Base-by-base conservation (phyloP, 2,797 vertebrate species). In the Siniperca scherzeri region DNA sequence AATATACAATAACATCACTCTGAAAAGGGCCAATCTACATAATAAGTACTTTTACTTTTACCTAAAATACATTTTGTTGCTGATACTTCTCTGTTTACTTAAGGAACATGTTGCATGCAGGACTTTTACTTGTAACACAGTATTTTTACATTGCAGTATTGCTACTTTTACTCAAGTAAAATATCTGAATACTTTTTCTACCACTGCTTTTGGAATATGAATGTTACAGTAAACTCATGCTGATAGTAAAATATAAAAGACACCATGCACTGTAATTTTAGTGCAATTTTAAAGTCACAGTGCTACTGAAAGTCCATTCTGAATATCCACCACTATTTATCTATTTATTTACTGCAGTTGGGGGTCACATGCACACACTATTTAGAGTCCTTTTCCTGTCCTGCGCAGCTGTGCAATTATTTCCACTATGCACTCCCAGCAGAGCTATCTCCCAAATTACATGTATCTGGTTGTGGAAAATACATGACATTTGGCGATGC, bases 361-460 rank as follows among this genome's bases (percentile, higher is more conserved):
- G 68, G 64, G 86, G 87, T 83, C 83, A 86, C 78, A 78, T 83
- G 66, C 74, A 74, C 73, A 78, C 77, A 78, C 85, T 69, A 79
- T 80, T 71, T 78, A 73, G 74, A 76, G 82, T 83, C 69, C 56
- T 77, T 86, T 91, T 92, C 78, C 83, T 88, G 84, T 90, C 82
- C 81, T 87, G 82, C 36, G 59, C 93, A 95, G 93, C 93, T 94
- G 94, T 50, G 44, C 80, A 88, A 93, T 95, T 92, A 93, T 91
- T 94, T 91, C 90, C 90, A 82, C 89, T 85, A 78, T 83, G 83
- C 83, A 74, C 87, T 88, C 89, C 87, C 83, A 89, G 80, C 69
- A 87, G 85, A 83, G 86, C 86, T 60, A 62, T 85, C 81, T 80
- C 74, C 90, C 78, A 93, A 94, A 93, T 94, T 93, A 93, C 87